A percentile compares a stretch with the other conserved stretches of the same genome.
Evolutionary conservation across 2,113 vertebrate genomes (phyloP).

Genomic region (Ciconia stormi): DNA sequence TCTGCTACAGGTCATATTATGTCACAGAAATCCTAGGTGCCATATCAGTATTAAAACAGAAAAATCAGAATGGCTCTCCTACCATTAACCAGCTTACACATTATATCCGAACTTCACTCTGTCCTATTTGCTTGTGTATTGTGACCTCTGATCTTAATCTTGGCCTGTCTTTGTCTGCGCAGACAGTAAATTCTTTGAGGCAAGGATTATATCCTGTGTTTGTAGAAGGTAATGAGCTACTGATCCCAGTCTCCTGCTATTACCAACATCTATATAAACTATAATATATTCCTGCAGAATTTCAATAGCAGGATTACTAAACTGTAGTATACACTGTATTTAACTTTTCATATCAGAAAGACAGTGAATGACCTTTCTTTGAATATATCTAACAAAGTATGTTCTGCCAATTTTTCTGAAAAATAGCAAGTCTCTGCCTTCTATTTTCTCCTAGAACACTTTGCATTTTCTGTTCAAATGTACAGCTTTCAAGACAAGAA

Average conservation of each 20-base stretch:
- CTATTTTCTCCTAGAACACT: not conserved
- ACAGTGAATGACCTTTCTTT: not conserved
- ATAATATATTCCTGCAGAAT: not conserved
- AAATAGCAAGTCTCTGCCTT: not conserved
- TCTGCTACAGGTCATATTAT: not conserved
- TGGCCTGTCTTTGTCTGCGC: not conserved
- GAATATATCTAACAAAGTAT: not conserved
- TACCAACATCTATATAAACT: not conserved
- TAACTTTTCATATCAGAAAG: not conserved
- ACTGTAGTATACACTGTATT: not conserved
- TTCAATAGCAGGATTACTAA: not conserved
- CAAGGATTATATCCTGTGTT: slow-evolving; percentile 41
- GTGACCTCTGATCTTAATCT: slow-evolving; percentile 58
- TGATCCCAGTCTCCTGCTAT: not conserved
- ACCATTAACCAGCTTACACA: not conserved
- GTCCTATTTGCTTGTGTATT: not conserved
- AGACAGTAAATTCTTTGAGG: slow-evolving; percentile 18
- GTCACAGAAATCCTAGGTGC: not conserved
- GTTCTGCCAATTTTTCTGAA: not conserved
- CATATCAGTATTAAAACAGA: not conserved
- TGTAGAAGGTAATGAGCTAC: slow-evolving; percentile 14
- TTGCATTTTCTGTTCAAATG: not conserved
- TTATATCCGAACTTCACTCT: not conserved
- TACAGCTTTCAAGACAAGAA: not conserved
- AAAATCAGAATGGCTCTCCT: not conserved